Conservation (phyloP, 2,113 vertebrate genomes). For the Hipposideros armiger region DNA sequence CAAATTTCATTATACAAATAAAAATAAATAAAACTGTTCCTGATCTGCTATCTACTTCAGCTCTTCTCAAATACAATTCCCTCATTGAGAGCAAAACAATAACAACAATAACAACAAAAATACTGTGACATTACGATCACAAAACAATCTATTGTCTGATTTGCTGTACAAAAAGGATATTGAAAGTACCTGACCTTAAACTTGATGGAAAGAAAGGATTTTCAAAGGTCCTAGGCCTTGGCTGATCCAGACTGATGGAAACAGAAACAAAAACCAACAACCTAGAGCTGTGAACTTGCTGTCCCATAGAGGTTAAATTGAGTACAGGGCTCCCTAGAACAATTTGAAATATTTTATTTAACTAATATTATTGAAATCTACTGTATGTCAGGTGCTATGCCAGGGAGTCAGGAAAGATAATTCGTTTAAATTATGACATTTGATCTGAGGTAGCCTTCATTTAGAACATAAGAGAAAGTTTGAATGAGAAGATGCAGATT, state of each 20-base stretch:
- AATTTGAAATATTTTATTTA: not conserved
- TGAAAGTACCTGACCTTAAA: not conserved
- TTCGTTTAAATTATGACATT: not conserved
- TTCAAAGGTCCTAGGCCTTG: not conserved
- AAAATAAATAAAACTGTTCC: not conserved
- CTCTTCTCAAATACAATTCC: not conserved
- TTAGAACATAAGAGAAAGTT: not conserved
- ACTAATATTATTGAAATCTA: not conserved
- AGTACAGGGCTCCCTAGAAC: not conserved
- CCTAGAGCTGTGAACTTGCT: not conserved
- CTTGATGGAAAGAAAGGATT: not conserved
- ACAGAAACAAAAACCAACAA: no score
- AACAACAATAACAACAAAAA: not conserved
- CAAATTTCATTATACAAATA: constrained; percentile 10
- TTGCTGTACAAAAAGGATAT: not conserved
- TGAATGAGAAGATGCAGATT: not conserved
- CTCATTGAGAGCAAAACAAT: not conserved
- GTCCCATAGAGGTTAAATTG: not conserved
- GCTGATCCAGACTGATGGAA: not conserved
- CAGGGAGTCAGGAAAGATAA: not conserved
- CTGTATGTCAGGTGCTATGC: not conserved
- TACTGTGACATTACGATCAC: not conserved
- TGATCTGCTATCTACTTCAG: not conserved
- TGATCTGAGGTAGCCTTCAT: not conserved
- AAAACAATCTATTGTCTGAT: not conserved